These are phyloP conservation scores for Trichonephila clavipes DNA, from an alignment of 1,140 invertebrate genomes.

Conservation along the genomic window DNA sequence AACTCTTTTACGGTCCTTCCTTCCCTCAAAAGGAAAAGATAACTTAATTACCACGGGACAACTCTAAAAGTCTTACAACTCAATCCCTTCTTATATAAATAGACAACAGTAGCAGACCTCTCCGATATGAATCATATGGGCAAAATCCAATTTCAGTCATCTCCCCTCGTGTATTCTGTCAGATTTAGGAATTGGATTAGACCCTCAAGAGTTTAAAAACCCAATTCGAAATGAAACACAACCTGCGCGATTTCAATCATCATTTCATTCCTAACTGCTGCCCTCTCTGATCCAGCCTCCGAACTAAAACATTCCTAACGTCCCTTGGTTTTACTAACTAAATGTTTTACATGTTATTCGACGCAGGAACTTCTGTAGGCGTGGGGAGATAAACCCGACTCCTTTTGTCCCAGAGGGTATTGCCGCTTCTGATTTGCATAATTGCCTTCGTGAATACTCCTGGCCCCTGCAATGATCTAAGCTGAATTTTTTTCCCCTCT, in stretches of 20 bases:
- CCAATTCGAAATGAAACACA: not conserved
- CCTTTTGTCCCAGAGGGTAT: conserved; percentile 55
- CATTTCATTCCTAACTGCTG: conserved; percentile 29
- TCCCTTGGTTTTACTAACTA: conserved; percentile 1
- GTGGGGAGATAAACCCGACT: conserved; percentile 40
- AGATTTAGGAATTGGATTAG: conserved; percentile 35
- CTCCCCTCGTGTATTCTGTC: conserved; percentile 19
- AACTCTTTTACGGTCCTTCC: too few relatives aligned
- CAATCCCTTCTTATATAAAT: not conserved
- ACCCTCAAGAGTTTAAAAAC: not conserved
- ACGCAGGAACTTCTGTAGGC: conserved; percentile 1
- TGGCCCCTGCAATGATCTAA: conserved; percentile 50
- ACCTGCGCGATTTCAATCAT: conserved; percentile 33
- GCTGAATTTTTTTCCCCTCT: not conserved
- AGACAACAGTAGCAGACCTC: not conserved
- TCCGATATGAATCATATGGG: not conserved
- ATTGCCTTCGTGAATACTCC: conserved; percentile 32
- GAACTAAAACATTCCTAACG: not conserved
- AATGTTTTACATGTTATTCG: conserved; percentile 52
- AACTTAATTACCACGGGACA: not conserved
- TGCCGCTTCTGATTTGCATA: conserved; percentile 69
- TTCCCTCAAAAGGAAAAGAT: not conserved
- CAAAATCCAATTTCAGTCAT: conserved; percentile 34
- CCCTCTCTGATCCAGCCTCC: not conserved
- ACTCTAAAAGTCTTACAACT: not conserved